These are phyloP conservation scores for Sesia apiformis DNA, from an alignment of 2,888 invertebrate species.

Conservation along the genomic window DNA sequence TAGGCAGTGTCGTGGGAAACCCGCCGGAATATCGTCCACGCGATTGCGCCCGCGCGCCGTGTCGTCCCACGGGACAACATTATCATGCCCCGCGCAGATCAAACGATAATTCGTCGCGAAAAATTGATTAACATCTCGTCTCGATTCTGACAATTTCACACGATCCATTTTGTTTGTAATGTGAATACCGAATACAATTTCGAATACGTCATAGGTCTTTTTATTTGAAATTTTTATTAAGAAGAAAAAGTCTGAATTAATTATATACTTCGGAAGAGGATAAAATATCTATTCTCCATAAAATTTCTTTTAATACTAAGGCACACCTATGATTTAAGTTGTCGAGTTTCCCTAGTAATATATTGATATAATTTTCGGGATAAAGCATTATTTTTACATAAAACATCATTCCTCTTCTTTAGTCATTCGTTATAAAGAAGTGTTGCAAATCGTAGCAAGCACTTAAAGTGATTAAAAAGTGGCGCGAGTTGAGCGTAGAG, in stretches of 20 bases:
- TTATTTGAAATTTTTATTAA: too few relatives aligned
- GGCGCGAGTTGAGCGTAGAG: conserved; percentile 24
- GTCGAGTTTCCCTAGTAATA: too few relatives aligned
- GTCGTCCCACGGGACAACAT: conserved; percentile 12
- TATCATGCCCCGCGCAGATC: conserved; percentile 3
- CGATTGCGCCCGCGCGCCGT: conserved; percentile 42
- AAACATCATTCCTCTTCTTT: conserved; percentile 43
- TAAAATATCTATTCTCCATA: too few relatives aligned
- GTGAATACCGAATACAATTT: neutral
- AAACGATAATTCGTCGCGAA: conserved; percentile 17
- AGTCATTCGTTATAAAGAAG: conserved; percentile 51
- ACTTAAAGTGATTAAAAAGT: conserved; percentile 68
- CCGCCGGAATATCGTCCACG: conserved; percentile 15
- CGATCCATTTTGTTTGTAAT: neutral
- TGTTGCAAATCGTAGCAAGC: conserved; percentile 55
- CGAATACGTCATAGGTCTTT: too few relatives aligned
- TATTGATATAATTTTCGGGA: neutral
- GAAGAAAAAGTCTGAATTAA: too few relatives aligned
- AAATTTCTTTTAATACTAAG: too few relatives aligned
- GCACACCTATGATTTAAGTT: too few relatives aligned
- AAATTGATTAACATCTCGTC: conserved; percentile 12
- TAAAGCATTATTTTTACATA: conserved; percentile 25
- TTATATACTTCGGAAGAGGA: too few relatives aligned
- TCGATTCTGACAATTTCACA: neutral
- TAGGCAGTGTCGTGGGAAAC: conserved; percentile 30